Evolutionary conservation across 2,888 invertebrate species (phyloP), one percentile per base, ranked within the genome.

Genomic region (Steinernema hermaphroditum): DNA sequence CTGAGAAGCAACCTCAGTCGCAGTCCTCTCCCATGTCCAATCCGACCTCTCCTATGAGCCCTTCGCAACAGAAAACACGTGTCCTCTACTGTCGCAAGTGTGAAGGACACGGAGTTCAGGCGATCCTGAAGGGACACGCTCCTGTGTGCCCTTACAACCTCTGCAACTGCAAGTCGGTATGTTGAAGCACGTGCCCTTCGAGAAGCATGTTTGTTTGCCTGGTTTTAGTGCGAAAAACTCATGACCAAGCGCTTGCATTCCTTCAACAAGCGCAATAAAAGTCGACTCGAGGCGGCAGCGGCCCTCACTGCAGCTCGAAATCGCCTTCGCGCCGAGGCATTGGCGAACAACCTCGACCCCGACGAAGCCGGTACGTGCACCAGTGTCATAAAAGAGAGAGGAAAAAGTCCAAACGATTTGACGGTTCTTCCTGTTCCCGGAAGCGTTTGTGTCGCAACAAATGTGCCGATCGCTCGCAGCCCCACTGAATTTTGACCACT

Each of bases 91-190:
- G 84, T 68, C 80, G 84, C 9, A 83, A 83, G 73, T 84, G 84
- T 70, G 82, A 82, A 70, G 82, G 81, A n/a, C 84, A 84, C 69
- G 82, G 82, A 2, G 32, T 77, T 24, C 70, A 75, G 46, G 75
- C 77, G 12, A 74, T 80, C 24, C 76, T 84, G 68, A 84, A 84
- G 69, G 83, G 83, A 4, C 84, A 84, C 54, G 82, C 83, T 9
- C 74, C 81, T 22, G 68, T 73, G 9, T 84, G 84, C 41, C 83
- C 82, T 2, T 84, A 75, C 78, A 81, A 80, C 32, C 73, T 79
- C 22, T 84, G 84, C 72, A 46, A 69, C 12, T 84, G 83, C 70
- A 73, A 74, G 44, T 79, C 80, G 69, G 82, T 82, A 49, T 73
- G 80, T 79, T 70, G 32, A 12, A 32, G 16, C 32, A n/a, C 32